These are phyloP conservation scores for Tupaia chinensis DNA, from an alignment of 2,113 vertebrate genomes.

Conservation along the genomic window DNA sequence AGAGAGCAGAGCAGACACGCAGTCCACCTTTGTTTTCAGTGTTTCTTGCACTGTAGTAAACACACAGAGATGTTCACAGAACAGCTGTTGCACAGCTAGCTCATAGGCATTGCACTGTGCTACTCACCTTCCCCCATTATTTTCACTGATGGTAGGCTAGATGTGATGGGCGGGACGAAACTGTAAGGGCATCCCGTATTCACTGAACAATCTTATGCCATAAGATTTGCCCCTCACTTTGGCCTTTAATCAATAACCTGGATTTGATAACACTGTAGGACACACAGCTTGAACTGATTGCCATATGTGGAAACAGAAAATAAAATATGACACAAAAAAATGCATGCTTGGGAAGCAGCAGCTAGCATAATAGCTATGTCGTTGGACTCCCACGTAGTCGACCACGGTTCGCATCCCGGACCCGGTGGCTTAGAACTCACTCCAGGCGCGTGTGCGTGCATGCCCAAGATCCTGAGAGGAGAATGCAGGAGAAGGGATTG, in stretches of 20 bases:
- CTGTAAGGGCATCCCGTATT: background rate
- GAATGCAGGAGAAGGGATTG: no score
- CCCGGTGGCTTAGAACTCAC: no score
- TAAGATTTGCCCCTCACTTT: background rate
- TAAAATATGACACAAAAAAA: background rate
- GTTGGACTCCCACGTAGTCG: no score
- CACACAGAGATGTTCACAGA: background rate
- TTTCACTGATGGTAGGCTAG: background rate
- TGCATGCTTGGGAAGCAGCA: background rate
- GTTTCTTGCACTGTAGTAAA: background rate
- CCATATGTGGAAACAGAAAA: background rate
- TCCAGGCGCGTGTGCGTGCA: no score
- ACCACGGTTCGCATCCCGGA: no score
- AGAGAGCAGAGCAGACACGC: background rate
- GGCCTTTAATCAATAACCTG: background rate
- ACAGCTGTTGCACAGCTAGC: background rate
- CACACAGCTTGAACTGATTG: no score
- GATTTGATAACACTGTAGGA: background rate
- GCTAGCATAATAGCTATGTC: no score
- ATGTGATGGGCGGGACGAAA: background rate
- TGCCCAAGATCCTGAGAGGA: no score
- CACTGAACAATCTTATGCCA: background rate
- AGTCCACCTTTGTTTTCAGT: background rate
- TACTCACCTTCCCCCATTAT: background rate
- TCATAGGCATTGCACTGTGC: background rate